These are phyloP conservation scores for Epirrita christyi DNA, from an alignment of 2,888 invertebrate genomes.

Conservation along the genomic window DNA sequence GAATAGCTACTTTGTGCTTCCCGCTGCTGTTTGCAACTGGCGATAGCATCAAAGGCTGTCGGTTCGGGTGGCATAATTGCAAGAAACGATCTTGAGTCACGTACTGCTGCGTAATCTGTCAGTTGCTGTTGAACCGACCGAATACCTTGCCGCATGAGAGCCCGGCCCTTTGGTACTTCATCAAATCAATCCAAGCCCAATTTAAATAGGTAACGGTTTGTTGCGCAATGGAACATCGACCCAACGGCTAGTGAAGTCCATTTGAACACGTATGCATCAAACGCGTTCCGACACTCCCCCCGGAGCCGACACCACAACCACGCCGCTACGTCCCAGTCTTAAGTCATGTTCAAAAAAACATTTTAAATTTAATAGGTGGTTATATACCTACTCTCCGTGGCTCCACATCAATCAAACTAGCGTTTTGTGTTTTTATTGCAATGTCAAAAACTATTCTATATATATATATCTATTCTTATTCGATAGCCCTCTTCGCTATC, in stretches of 20 bases:
- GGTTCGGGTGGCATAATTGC: constrained; percentile 57
- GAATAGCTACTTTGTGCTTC: constrained; percentile 21
- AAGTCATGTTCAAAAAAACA: constrained; percentile 63
- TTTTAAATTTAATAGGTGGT: constrained; percentile 56
- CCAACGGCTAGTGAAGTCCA: constrained; percentile 61
- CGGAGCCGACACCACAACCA: constrained; percentile 47
- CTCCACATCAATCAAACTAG: constrained; percentile 52
- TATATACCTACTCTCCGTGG: constrained; percentile 36
- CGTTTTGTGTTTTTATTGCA: constrained; percentile 43
- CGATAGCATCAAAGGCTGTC: constrained; percentile 46
- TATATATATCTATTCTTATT: too few relatives aligned
- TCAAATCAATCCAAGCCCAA: constrained; percentile 73
- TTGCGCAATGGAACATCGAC: constrained; percentile 79
- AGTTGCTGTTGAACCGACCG: constrained; percentile 56
- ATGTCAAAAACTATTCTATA: constrained; percentile 26
- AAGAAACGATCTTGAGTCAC: constrained; percentile 58
- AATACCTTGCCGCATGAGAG: constrained; percentile 53
- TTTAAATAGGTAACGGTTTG: constrained; percentile 79
- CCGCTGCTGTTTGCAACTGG: constrained; percentile 30
- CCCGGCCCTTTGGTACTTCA: constrained; percentile 51
- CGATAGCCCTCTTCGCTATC: not conserved
- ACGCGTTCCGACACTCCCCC: constrained; percentile 67
- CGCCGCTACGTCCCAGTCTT: constrained; percentile 54
- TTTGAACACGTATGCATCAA: constrained; percentile 80
- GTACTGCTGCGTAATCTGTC: constrained; percentile 60